phyloP scores from a whole-genome alignment of 2,113 vertebrate species.

The Zosterops japonicus region DNA sequence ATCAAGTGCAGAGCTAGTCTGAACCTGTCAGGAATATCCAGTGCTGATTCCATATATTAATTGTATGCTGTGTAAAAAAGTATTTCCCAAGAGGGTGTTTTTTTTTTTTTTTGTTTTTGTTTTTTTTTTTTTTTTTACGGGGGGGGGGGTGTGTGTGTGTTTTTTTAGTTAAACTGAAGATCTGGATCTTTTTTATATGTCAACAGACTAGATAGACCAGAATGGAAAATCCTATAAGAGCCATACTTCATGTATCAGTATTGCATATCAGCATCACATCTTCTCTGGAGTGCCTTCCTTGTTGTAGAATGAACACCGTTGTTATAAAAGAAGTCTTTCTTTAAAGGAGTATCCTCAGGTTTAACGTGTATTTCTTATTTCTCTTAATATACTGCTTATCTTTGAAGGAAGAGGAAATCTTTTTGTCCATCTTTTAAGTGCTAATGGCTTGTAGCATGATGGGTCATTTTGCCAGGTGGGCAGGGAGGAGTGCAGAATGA shows the following conservation, averaged over 20 bases:
- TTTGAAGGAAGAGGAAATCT: not conserved
- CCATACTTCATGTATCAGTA: not conserved
- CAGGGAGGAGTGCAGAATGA: not conserved
- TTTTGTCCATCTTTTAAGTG: not conserved
- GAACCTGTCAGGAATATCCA: not conserved
- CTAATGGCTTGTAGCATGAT: not conserved
- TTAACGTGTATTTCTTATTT: not conserved
- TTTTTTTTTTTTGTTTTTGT: not conserved
- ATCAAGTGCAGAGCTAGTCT: not conserved
- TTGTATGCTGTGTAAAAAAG: not conserved
- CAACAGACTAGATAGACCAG: not conserved
- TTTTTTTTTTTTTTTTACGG: not conserved
- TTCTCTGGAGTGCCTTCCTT: not conserved
- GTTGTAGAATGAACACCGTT: not conserved
- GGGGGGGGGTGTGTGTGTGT: no score
- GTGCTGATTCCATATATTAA: not conserved
- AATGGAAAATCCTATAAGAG: not conserved
- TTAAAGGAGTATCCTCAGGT: not conserved
- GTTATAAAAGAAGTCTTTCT: not conserved
- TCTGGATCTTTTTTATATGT: not conserved
- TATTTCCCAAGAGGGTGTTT: constrained; percentile 2
- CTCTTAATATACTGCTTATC: not conserved
- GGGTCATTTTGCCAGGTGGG: not conserved
- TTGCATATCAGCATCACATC: not conserved
- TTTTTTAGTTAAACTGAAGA: not conserved